Base-by-base conservation (phyloP, 2,888 invertebrate species). In the Formica aserva region DNA sequence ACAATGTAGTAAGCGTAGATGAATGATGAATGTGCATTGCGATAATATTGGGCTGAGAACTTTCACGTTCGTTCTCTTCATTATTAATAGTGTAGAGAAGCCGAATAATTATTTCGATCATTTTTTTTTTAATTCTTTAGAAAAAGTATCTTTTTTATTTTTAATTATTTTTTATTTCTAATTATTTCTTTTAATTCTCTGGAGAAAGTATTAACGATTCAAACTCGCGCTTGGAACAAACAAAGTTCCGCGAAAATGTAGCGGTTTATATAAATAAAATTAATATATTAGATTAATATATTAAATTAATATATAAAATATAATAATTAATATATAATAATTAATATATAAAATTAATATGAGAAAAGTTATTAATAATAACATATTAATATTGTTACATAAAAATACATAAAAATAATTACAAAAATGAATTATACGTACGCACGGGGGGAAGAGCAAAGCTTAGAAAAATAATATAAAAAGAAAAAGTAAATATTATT, bases 21-120 rank as follows among this genome's bases (percentile, higher is more conserved):
- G 38, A 60, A 13, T 60, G 72, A 74, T 74, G 29, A 60, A 74
- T 74, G 72, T 29, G 74, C 74, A 29, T 74, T 60, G n/a, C 8
- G 41, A 41, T 13, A 13, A n/a, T 15, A 29, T 41, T 60, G 29
- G n/a, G 29, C 38, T 18, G 55, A 38, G 3, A 18, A 18, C 41
- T 74, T 41, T 18, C 38, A 9, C 22, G n/a, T 22, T 55, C 18
- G 72, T 0, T 29, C 26, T 18, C 38, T 38, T 57, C 35, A 22
- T 57, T 60, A 18, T 29, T 26, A 29, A 38, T 45, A 41, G 32
- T 8, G 41, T 32, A 15, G 15, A 15, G 32, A 45, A 75, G 65
- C 6, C 15, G n/a, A 9, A 32, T 32, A 22, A 45, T 29, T 15
- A 45, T 63, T 15, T 4, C 38, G 6, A 32, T 32, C 1, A 26